These are phyloP conservation scores for Zelleria hepariella DNA, from an alignment of 2,888 invertebrate species.

Conservation along the genomic window DNA sequence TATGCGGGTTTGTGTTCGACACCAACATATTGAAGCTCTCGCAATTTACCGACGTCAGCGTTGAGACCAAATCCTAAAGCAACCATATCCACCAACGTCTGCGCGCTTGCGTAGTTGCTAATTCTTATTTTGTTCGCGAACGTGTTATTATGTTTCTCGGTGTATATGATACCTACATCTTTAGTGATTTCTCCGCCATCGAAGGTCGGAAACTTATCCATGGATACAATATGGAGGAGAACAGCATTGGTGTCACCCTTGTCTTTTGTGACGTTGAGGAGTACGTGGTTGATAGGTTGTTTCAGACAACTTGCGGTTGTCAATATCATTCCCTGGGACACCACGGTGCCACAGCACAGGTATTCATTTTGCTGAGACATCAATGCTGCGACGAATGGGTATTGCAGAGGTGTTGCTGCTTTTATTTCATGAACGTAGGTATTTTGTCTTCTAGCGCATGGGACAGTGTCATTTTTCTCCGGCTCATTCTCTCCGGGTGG, in stretches of 20 bases:
- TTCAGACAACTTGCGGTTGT: constrained; percentile 46
- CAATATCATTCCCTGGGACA: constrained; percentile 49
- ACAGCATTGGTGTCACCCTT: constrained; percentile 34
- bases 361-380: constrained; percentile 54
- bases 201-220: constrained; percentile 49
- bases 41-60: constrained; percentile 21
- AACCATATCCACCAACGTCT: constrained; percentile 35
- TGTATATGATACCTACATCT: constrained; percentile 49
- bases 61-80: constrained; percentile 56
- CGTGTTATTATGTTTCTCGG: constrained; percentile 44
- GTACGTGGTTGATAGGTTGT: constrained; percentile 35
- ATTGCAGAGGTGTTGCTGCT: constrained; percentile 34
- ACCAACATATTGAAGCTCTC: constrained; percentile 25
- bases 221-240: constrained; percentile 39
- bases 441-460: constrained; percentile 46
- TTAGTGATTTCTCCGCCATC: constrained; percentile 30
- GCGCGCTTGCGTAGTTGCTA: constrained; percentile 38
- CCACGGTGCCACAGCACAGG: constrained; percentile 47
- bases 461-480: constrained; percentile 17
- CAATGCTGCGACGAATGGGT: constrained; percentile 53
- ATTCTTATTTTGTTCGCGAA: constrained; percentile 41
- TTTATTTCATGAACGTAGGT: constrained; percentile 48
- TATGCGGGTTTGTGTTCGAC: constrained; percentile 34
- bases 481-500: neutral
- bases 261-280: constrained; percentile 44